Evolutionary conservation across 2,113 vertebrate species (phyloP).

Genomic region (Sapayoa aenigma): DNA sequence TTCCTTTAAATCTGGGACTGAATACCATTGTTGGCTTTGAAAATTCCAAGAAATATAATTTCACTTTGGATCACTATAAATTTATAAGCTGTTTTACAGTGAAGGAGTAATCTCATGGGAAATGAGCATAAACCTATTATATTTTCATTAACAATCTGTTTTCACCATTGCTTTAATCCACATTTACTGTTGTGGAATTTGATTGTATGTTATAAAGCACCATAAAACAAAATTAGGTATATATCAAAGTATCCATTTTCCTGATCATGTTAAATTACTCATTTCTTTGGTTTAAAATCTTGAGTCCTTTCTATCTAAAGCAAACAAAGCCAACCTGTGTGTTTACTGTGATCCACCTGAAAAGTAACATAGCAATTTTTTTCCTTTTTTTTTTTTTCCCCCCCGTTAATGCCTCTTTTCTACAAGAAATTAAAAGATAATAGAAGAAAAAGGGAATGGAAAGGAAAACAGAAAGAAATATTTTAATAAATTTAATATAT

Average conservation of each 20-base stretch:
- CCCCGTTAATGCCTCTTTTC: not conserved
- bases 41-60: conserved; percentile 70
- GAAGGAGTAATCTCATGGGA: conserved; percentile 61
- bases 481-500: not conserved
- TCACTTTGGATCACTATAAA: conserved; percentile 70
- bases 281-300: conserved; percentile 53
- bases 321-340: not conserved
- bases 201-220: conserved; percentile 56
- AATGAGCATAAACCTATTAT: conserved; percentile 61
- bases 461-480: not conserved
- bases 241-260: conserved; percentile 53
- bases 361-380: not conserved
- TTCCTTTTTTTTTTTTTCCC: not conserved
- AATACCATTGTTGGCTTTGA: conserved; percentile 62
- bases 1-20: conserved; percentile 69
- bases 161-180: conserved; percentile 59
- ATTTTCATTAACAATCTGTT: conserved; percentile 72
- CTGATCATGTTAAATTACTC: conserved; percentile 34
- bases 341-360: conserved; percentile 9
- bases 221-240: conserved; percentile 56
- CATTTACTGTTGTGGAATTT: conserved; percentile 63
- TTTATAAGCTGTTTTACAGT: conserved; percentile 68
- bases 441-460: not conserved
- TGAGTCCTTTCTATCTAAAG: conserved; percentile 16
- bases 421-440: not conserved